Evolutionary conservation across 2,113 vertebrate genomes (phyloP).

Genomic region (Equus przewalskii): DNA sequence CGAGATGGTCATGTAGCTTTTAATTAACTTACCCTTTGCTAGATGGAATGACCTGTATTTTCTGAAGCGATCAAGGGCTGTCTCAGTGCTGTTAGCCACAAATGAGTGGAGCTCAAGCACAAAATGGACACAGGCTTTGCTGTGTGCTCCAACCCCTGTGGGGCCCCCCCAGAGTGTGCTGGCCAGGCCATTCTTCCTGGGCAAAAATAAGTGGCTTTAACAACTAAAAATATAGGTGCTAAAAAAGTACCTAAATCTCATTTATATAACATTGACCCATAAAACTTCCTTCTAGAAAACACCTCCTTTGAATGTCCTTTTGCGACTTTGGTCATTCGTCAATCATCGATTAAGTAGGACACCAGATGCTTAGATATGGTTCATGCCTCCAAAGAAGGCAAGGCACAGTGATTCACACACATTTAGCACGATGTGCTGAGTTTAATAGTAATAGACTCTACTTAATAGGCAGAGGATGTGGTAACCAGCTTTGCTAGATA

Average conservation of each 20-base stretch:
- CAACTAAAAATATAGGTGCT: neutral
- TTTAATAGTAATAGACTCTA: neutral
- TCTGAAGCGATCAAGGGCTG: constrained; percentile 4
- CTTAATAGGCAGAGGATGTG: neutral
- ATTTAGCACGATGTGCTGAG: neutral
- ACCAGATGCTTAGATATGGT: neutral
- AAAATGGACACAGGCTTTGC: neutral
- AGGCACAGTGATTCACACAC: neutral
- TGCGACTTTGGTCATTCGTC: neutral
- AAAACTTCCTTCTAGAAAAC: constrained; percentile 29
- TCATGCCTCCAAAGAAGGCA: neutral
- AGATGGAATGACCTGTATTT: neutral
- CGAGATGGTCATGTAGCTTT: neutral
- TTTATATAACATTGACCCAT: neutral
- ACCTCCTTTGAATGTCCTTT: neutral
- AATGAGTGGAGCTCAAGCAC: neutral
- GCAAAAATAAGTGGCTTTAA: neutral
- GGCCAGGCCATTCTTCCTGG: neutral
- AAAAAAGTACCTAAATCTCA: neutral
- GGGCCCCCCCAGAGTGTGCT: neutral
- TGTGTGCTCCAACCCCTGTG: neutral
- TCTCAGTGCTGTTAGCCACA: neutral
- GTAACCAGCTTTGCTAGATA: neutral
- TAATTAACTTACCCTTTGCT: neutral
- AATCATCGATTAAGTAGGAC: neutral